Percentiles rank a stretch among this genome's conserved stretches.
phyloP scores from a whole-genome alignment of 2,113 vertebrate species.

The Chunga burmeisteri region DNA sequence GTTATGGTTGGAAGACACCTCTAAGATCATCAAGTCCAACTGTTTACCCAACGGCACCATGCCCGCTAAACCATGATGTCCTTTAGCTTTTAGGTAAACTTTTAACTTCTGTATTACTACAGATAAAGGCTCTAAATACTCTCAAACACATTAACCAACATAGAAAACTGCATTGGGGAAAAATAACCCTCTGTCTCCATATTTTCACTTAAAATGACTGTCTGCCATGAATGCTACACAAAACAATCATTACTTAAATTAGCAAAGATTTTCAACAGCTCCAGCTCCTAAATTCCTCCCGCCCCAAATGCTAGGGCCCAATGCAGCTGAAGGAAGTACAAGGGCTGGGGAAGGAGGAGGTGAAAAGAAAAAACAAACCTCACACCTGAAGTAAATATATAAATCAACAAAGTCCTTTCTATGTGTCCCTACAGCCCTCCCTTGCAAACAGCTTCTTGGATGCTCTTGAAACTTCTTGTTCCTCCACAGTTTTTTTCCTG shows the following conservation, averaged over 20 bases:
- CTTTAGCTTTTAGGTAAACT: slow-evolving; percentile 4
- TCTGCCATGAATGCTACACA: accelerated
- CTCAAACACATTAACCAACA: background rate
- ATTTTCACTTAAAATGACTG: background rate
- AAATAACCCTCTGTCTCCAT: background rate
- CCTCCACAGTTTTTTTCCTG: accelerated
- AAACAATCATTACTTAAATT: background rate
- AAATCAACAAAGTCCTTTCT: background rate
- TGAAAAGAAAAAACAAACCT: background rate
- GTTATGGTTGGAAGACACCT: too few relatives aligned
- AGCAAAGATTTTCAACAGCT: background rate
- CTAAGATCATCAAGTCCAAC: too few relatives aligned
- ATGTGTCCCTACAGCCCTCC: background rate
- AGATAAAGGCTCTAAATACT: background rate
- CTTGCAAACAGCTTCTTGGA: background rate
- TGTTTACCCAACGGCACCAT: too few relatives aligned
- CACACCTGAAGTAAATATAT: background rate
- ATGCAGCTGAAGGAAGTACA: background rate
- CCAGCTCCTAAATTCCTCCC: background rate
- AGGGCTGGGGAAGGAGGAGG: background rate
- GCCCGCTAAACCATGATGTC: background rate
- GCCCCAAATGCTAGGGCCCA: background rate
- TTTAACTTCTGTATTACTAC: background rate
- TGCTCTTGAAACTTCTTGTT: background rate
- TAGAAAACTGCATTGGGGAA: background rate